phyloP scores from a whole-genome alignment of 2,888 invertebrate genomes.

The Macropis europaea region DNA sequence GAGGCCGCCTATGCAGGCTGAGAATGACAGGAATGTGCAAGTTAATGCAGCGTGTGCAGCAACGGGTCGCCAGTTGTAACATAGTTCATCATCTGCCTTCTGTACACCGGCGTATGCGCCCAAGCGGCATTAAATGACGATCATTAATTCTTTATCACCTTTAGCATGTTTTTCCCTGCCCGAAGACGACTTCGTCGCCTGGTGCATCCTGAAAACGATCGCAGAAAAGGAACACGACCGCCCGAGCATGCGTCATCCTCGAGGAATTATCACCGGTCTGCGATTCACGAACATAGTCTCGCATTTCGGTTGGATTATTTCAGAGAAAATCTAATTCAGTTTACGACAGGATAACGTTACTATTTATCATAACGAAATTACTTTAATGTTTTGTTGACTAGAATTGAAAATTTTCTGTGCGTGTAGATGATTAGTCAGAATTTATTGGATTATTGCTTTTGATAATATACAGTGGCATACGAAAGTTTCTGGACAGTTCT shows the following conservation, averaged over 20 bases:
- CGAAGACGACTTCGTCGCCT: background rate
- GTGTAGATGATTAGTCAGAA: too few species aligned
- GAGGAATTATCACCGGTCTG: conserved; percentile 12
- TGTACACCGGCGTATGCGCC: conserved; percentile 41
- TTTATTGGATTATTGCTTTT: too few species aligned
- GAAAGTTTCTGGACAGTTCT: too few species aligned
- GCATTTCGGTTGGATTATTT: too few species aligned
- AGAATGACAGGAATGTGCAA: conserved; percentile 47
- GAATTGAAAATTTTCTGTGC: too few species aligned
- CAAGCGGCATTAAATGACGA: conserved; percentile 51
- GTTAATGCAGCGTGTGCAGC: conserved; percentile 49
- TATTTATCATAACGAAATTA: too few species aligned
- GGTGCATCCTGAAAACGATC: conserved; percentile 23
- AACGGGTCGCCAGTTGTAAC: conserved; percentile 67
- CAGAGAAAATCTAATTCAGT: too few species aligned
- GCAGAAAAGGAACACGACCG: background rate
- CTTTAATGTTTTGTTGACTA: too few species aligned
- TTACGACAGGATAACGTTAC: too few species aligned
- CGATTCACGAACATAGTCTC: conserved; percentile 19
- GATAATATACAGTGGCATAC: too few species aligned
- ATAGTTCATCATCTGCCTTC: conserved; percentile 65
- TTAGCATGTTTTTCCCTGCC: conserved; percentile 31
- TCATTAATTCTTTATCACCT: conserved; percentile 52
- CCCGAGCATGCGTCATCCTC: background rate
- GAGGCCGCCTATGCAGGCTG: conserved; percentile 31